Conservation (phyloP, 1,140 invertebrate genomes). For the Saxidomus purpurata region DNA sequence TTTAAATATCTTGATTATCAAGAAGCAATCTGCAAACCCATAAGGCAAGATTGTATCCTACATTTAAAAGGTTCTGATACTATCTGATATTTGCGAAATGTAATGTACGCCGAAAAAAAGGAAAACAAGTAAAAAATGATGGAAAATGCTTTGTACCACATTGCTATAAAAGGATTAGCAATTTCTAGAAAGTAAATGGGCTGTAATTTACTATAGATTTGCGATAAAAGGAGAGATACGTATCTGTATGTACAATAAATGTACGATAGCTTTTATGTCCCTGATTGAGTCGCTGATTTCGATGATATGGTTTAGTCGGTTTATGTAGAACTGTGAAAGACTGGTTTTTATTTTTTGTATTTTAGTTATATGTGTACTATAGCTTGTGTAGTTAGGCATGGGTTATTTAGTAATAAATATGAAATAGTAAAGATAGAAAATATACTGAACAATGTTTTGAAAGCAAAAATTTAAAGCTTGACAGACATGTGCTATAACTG, state of each 20-base stretch:
- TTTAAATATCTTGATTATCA: conserved; percentile 22
- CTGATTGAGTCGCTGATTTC: neutral
- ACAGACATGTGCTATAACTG: too few species aligned
- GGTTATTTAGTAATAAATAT: too few species aligned
- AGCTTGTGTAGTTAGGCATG: too few species aligned
- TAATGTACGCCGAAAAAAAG: conserved; percentile 26
- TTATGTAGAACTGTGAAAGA: neutral
- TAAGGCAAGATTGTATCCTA: conserved; percentile 39
- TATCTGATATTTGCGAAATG: conserved; percentile 15
- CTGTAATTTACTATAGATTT: conserved; percentile 55
- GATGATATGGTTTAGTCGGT: neutral
- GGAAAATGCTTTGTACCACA: conserved; percentile 2
- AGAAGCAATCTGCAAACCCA: neutral
- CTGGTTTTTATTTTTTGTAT: neutral
- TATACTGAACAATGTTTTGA: too few species aligned
- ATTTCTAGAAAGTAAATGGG: conserved; percentile 57
- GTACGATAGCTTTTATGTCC: conserved; percentile 7
- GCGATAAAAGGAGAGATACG: conserved; percentile 26
- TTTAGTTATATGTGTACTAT: neutral
- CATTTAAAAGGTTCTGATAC: conserved; percentile 27
- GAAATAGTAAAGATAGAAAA: too few species aligned
- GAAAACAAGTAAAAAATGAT: neutral
- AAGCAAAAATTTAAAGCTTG: too few species aligned
- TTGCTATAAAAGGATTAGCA: conserved; percentile 53
- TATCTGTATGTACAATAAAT: neutral